Percentiles rank a stretch among this genome's conserved stretches.
Conservation (phyloP, 2,113 vertebrate genomes). For the Rallus limicola region DNA sequence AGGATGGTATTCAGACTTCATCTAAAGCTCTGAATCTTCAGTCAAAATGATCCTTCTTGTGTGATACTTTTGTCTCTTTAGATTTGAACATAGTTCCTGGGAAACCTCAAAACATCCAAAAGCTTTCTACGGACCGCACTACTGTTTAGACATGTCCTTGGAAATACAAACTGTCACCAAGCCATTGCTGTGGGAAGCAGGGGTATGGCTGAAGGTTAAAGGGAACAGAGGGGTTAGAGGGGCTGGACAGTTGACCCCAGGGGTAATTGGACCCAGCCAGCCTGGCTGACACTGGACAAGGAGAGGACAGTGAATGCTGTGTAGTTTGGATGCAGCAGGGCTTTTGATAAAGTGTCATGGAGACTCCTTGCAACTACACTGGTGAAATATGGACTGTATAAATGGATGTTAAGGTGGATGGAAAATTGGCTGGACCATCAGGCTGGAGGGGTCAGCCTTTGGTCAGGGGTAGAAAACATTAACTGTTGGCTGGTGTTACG, state of each 20-base stretch:
- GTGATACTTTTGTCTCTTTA: not conserved
- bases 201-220: not conserved
- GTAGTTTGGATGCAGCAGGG: not conserved
- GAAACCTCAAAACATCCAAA: not conserved
- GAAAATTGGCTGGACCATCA: not conserved
- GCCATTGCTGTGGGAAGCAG: rapidly evolving
- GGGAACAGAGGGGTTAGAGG: not conserved
- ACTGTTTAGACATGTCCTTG: not conserved
- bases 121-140: not conserved
- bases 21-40: not conserved
- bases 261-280: not conserved
- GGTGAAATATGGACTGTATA: not conserved
- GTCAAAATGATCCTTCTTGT: not conserved
- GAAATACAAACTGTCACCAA: not conserved
- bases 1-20: not conserved
- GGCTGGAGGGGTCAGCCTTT: not conserved
- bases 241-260: not conserved
- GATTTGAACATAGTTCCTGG: not conserved
- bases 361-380: not conserved
- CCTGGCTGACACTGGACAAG: not conserved
- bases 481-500: rapidly evolving
- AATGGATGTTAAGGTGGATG: not conserved
- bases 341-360: not conserved
- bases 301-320: not conserved
- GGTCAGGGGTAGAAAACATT: not conserved